These are phyloP conservation scores for Merodon equestris DNA, from an alignment of 2,888 invertebrate genomes.

Conservation along the genomic window DNA sequence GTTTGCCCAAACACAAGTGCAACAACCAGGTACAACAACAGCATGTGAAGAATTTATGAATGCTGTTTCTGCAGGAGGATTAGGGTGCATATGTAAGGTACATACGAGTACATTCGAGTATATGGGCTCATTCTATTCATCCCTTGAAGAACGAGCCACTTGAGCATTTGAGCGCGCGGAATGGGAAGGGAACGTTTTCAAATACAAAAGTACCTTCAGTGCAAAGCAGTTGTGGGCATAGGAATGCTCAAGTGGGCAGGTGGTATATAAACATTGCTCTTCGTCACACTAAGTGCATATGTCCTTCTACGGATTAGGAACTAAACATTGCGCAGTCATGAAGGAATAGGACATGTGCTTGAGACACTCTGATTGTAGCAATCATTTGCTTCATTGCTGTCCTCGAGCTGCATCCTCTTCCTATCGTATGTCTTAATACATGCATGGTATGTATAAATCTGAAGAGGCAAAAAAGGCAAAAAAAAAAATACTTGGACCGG, in stretches of 20 bases:
- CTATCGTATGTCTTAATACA: background rate
- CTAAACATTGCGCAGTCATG: slow-evolving; percentile 29
- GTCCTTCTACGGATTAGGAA: slow-evolving; percentile 59
- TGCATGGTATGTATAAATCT: too few species aligned
- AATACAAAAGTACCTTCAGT: slow-evolving; percentile 46
- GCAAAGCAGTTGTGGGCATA: slow-evolving; percentile 41
- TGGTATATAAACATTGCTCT: slow-evolving; percentile 50
- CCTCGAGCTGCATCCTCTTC: slow-evolving; percentile 40
- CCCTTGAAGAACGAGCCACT: slow-evolving; percentile 46
- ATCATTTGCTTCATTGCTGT: slow-evolving; percentile 65
- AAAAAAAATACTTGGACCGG: slow-evolving; percentile 29
- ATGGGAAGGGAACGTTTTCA: slow-evolving; percentile 56
- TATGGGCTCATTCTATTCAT: slow-evolving; percentile 58
- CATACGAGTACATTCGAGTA: background rate
- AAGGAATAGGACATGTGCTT: slow-evolving; percentile 63
- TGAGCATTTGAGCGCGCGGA: slow-evolving; percentile 45
- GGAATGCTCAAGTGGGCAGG: slow-evolving; percentile 61
- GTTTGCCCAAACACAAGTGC: slow-evolving; percentile 18
- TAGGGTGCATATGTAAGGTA: slow-evolving; percentile 38
- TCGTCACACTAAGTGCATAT: slow-evolving; percentile 45
- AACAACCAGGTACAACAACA: slow-evolving; percentile 16
- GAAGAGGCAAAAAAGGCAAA: too few species aligned
- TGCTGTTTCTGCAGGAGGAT: slow-evolving; percentile 58
- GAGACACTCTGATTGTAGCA: slow-evolving; percentile 68
- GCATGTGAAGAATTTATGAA: slow-evolving; percentile 46